These are phyloP conservation scores for Caenorhabditis sp. DNA, from an alignment of 2,888 invertebrate genomes.

Conservation along the genomic window DNA sequence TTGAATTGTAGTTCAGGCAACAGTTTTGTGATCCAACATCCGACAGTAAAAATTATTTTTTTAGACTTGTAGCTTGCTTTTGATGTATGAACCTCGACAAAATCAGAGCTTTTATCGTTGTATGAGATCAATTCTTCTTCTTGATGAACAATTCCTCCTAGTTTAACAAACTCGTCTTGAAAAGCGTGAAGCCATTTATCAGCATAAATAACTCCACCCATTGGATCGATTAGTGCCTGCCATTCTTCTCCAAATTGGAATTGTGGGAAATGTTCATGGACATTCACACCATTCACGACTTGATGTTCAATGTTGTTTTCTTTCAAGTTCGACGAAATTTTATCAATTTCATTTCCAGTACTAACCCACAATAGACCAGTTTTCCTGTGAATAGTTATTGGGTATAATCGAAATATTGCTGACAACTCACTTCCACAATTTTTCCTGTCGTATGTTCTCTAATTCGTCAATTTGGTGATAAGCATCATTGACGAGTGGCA, in stretches of 20 bases:
- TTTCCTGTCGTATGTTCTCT: slow-evolving; percentile 43
- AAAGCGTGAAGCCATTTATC: slow-evolving; percentile 55
- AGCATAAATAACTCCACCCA: slow-evolving; percentile 57
- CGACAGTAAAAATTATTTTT: slow-evolving; percentile 61
- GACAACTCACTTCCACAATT: slow-evolving; percentile 49
- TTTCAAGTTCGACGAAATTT: slow-evolving; percentile 38
- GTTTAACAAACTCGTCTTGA: slow-evolving; percentile 47
- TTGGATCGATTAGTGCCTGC: slow-evolving; percentile 51
- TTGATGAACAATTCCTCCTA: slow-evolving; percentile 41
- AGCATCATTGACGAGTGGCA: slow-evolving; percentile 50
- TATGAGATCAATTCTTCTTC: slow-evolving; percentile 28
- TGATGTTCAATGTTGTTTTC: slow-evolving; percentile 41
- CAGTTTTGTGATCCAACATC: slow-evolving; percentile 62
- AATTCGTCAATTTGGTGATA: slow-evolving; percentile 52
- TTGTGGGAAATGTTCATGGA: slow-evolving; percentile 41
- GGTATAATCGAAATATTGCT: neutral
- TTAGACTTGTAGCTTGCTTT: slow-evolving; percentile 43
- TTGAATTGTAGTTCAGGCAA: slow-evolving; percentile 49
- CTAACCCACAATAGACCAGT: slow-evolving; percentile 53
- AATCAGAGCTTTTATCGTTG: slow-evolving; percentile 8
- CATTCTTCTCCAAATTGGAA: slow-evolving; percentile 44
- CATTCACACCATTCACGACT: slow-evolving; percentile 37
- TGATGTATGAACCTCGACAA: slow-evolving; percentile 19
- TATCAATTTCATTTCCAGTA: slow-evolving; percentile 23
- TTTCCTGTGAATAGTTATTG: slow-evolving; percentile 34